These are phyloP conservation scores for Spialia ferax DNA, from an alignment of 2,888 invertebrate species.

Conservation along the genomic window DNA sequence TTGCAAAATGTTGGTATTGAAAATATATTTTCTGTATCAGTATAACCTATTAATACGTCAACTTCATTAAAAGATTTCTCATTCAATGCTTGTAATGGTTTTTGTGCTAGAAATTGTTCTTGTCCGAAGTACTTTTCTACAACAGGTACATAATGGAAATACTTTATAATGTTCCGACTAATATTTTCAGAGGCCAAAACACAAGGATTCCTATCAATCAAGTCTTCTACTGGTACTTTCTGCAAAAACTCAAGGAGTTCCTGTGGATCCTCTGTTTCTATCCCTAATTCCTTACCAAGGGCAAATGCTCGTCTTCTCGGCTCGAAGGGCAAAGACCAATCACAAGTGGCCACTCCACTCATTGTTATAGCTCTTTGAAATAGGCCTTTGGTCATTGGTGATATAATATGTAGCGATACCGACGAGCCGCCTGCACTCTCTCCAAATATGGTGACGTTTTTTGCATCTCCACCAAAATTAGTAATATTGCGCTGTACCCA, in stretches of 20 bases:
- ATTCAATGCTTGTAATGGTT: slow-evolving; percentile 50
- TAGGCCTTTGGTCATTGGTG: slow-evolving; percentile 64
- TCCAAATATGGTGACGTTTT: slow-evolving; percentile 63
- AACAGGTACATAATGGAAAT: slow-evolving; percentile 61
- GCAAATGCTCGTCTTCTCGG: slow-evolving; percentile 73
- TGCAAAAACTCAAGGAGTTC: slow-evolving; percentile 55
- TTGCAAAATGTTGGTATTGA: neutral
- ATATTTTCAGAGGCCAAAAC: slow-evolving; percentile 56
- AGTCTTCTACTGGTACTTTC: slow-evolving; percentile 49
- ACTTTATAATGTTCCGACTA: slow-evolving; percentile 51
- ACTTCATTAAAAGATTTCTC: slow-evolving; percentile 60
- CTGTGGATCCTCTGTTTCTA: slow-evolving; percentile 52
- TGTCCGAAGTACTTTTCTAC: slow-evolving; percentile 61
- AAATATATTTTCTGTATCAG: no score
- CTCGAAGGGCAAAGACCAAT: slow-evolving; percentile 81
- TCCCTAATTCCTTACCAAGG: slow-evolving; percentile 57
- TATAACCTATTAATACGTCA: slow-evolving; percentile 90
- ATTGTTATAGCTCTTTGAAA: slow-evolving; percentile 85
- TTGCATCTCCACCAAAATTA: slow-evolving; percentile 61
- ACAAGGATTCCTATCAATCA: slow-evolving; percentile 51
- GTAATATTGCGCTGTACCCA: slow-evolving; percentile 62
- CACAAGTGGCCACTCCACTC: slow-evolving; percentile 88
- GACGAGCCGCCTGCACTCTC: slow-evolving; percentile 63
- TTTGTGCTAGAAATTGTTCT: slow-evolving; percentile 55
- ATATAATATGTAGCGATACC: slow-evolving; percentile 58